Evolutionary conservation across 37 sponge, comb jelly and placozoan species (phyloP), one percentile per base, ranked within the genome.

Genomic region (Geodia barretti): DNA sequence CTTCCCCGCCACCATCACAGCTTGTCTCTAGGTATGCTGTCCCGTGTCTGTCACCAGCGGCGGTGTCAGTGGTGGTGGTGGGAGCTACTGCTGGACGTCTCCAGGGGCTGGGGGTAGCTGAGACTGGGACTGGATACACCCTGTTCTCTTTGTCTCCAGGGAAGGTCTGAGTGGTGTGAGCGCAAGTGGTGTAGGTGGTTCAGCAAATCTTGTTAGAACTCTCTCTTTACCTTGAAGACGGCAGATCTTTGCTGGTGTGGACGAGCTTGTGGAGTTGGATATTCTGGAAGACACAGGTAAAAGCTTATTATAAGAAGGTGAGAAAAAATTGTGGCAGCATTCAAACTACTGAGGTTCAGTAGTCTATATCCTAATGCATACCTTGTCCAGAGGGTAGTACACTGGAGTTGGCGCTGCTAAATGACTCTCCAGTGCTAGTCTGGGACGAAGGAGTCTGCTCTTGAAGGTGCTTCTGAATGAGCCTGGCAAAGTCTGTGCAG

Each of bases 121-220:
- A 68, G 30, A 70, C 70, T 24, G 78, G 58, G 0, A 84, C 62
- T 25, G 60, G 54, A 0, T 70, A 70, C 21, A 85, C 72, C 31
- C 79, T 39, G 58, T 85, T 84, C 61, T 76, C 78, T 54, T 85
- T 78, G 64, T 85, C 79, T 7, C 79, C 86, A 33, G 86, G 86
- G 62, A 85, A 85, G 0, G 86, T 85, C 86, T 85, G 38, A 70
- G 23, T 38, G 79, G 32, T 29, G 54, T 11, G 32, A 4, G 35
- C 14, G 19, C 60, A 14, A n/a, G n/a, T n/a, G n/a, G n/a, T n/a
- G n/a, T n/a, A n/a, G n/a, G n/a, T n/a, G n/a, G n/a, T n/a, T n/a
- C n/a, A n/a, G n/a, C n/a, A n/a, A n/a, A n/a, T n/a, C n/a, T n/a
- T n/a, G n/a, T n/a, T n/a, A n/a, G n/a, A n/a, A n/a, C n/a, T n/a